Base-by-base conservation (phyloP, 2,797 vertebrate genomes). In the Neostethus bicornis region DNA sequence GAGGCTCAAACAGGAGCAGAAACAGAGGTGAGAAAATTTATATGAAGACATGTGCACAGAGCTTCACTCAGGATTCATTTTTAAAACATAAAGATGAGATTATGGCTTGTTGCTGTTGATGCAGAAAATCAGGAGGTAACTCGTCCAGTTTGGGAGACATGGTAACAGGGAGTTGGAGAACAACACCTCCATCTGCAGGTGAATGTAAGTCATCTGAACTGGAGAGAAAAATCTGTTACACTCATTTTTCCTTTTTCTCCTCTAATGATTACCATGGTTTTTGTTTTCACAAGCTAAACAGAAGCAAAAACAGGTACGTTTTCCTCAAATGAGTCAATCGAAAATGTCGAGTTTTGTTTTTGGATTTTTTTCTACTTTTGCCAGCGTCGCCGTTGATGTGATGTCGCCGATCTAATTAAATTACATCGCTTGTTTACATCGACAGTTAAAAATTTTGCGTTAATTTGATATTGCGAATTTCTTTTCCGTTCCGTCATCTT, bases 281-380 rank as follows among this genome's bases (percentile, higher is more conserved):
- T 90, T 90, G 64, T 85, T 85, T 87, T 89, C 79, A 89, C 93
- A 95, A 98, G 96, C 95, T 85, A 98, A 98, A 92, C 95, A 95
- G 95, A 97, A 96, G 94, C 95, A 96, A 90, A 98, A 98, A 79
- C 95, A 96, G 95, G 96, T 98, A 91, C 84, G 95, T 89, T 71
- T 45, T 21, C 20, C 7, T 3, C 26, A 17, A 52, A 66, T 21
- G 14, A 25, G 56, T 61, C 19, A 29, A 48, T 20, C 45, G 26
- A 45, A n/a, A 52, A 43, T 50, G 26, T 57, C 53, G 13, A 51
- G 6, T 6, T 23, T 17, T 0, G 0, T 37, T 43, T 28, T 28
- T 7, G 14, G 1, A 24, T 2, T 24, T 58, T 25, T 42, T 4
- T 31, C 3, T 16, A 45, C 17, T 10, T 5, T 29, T 13, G 7